These are phyloP conservation scores for Incurvaria masculella DNA, from an alignment of 2,888 invertebrate genomes.

Conservation along the genomic window DNA sequence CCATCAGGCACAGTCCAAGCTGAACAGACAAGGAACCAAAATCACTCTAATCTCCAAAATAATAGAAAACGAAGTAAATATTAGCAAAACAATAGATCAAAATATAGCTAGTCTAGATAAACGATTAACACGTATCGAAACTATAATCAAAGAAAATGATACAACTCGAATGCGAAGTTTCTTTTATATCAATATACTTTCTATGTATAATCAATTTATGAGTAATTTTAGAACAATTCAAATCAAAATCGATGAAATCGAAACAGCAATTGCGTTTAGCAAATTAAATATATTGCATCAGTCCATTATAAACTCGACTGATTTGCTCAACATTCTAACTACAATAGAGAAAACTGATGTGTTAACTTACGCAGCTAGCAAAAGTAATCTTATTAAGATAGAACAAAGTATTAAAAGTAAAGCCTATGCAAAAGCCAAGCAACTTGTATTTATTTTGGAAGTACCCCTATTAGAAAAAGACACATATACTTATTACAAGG, in stretches of 20 bases:
- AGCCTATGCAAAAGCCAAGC: not conserved
- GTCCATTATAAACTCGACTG: not conserved
- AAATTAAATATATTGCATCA: constrained; percentile 2
- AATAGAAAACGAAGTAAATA: not conserved
- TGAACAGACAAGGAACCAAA: not conserved
- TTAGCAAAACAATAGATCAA: not conserved
- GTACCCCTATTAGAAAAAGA: constrained; percentile 5
- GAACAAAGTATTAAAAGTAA: constrained; percentile 9
- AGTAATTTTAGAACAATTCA: constrained; percentile 13
- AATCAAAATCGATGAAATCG: constrained; percentile 7
- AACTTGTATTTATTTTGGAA: constrained; percentile 1
- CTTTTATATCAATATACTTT: not conserved
- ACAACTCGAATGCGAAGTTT: not conserved
- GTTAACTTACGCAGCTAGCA: not conserved
- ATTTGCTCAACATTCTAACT: not conserved
- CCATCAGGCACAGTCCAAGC: not conserved
- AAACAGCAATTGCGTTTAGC: constrained; percentile 13
- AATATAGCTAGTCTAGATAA: not conserved
- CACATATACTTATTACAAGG: constrained; percentile 8
- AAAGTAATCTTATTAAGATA: not conserved
- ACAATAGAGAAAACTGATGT: not conserved
- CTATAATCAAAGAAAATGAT: not conserved
- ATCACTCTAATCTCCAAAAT: not conserved
- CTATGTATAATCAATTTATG: not conserved
- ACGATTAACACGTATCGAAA: not conserved